Conservation (phyloP, 2,888 invertebrate species). For the Caenorhabditis angaria region DNA sequence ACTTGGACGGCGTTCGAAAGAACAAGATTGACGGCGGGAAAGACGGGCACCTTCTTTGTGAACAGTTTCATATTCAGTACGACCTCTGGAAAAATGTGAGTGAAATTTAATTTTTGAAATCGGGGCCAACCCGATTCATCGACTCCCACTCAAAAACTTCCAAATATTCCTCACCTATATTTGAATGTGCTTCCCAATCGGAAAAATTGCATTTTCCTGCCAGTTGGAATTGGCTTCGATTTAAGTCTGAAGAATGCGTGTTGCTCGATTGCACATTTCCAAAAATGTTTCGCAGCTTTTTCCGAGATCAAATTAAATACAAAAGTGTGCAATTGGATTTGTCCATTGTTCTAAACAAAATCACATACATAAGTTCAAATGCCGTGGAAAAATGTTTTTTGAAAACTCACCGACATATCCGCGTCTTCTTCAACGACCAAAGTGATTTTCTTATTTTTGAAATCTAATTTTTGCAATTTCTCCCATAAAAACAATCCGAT, state of each 20-base stretch:
- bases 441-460: constrained; percentile 95
- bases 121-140: too few species aligned
- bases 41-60: constrained; percentile 57
- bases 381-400: too few species aligned
- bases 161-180: constrained; percentile 77
- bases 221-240: constrained; percentile 32
- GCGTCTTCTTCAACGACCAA: constrained; percentile 98
- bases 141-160: background rate
- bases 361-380: too few species aligned
- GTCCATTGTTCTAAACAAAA: constrained; percentile 52
- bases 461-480: constrained; percentile 95
- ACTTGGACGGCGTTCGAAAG: constrained; percentile 94
- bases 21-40: constrained; percentile 86
- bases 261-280: constrained; percentile 99
- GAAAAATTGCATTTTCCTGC: constrained; percentile 79
- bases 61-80: constrained; percentile 89
- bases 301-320: constrained; percentile 93
- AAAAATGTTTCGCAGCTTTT: constrained; percentile 97
- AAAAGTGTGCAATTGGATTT: constrained; percentile 91
- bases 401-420: constrained; percentile 78
- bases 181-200: constrained; percentile 97
- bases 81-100: constrained; percentile 79
- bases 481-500: constrained; percentile 99
- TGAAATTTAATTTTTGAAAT: background rate
- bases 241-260: constrained; percentile 94